Conservation (phyloP, 2,113 vertebrate genomes). For the Lathamus discolor region DNA sequence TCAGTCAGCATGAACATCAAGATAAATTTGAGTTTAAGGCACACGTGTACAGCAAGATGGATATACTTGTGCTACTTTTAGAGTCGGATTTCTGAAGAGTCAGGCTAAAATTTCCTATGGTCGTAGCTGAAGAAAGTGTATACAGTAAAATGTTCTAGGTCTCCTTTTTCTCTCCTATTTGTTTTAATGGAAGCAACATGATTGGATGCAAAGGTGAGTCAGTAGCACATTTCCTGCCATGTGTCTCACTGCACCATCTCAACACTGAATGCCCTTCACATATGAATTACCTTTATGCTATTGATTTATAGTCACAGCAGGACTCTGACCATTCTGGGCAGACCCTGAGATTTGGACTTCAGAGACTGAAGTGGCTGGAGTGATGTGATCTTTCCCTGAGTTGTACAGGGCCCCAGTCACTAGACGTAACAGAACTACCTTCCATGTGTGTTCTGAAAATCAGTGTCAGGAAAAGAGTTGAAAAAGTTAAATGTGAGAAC, state of each 20-base stretch:
- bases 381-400: neutral
- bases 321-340: neutral
- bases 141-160: neutral
- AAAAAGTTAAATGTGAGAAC: neutral
- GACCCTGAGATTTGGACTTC: neutral
- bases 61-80: neutral
- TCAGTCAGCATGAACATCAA: neutral
- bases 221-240: neutral
- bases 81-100: neutral
- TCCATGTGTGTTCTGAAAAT: neutral
- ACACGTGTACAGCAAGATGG: neutral
- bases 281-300: neutral
- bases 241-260: neutral
- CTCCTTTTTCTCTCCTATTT: neutral
- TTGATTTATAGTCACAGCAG: neutral
- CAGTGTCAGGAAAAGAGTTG: neutral
- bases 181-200: neutral
- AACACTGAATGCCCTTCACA: neutral
- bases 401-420: neutral
- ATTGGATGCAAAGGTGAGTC: neutral
- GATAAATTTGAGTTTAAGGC: neutral
- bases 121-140: neutral
- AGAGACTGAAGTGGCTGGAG: neutral
- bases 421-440: neutral
- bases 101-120: neutral